Base-by-base conservation (phyloP, 2,797 vertebrate genomes). In the Vespertilio murinus region DNA sequence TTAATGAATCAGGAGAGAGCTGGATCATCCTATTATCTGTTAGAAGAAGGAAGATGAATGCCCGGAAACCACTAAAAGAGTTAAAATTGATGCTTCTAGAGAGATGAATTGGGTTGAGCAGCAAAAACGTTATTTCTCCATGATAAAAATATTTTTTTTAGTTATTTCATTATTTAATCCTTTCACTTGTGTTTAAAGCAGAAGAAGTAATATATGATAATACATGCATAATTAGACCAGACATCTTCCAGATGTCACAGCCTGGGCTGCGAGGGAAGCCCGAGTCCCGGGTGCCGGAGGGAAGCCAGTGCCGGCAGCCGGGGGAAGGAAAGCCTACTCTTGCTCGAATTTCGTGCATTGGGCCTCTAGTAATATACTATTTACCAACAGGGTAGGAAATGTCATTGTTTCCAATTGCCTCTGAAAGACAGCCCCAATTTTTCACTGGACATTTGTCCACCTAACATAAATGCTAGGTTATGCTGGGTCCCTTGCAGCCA, bases 11-110 rank as follows among this genome's bases (percentile, higher is more conserved):
- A 54, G 87, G 42, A 90, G 73, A 78, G 71, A 91, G 82, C 64
- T 83, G 30, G 74, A 65, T 89, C 45, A 90, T 90, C 49, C 65
- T 95, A 80, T 92, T 93, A 88, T 89, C 79, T 93, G 25, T 92
- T 93, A 93, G 33, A 81, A 90, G 77, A 56, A 17, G 52, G 71
- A 65, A 79, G 49, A 42, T 91, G 84, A 80, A 78, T 85, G 59
- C 82, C 67, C 40, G n/a, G 59, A 88, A 92, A 85, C 10, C 30
- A 42, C 64, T 92, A 17, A 73, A 77, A 78, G 78, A 95, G 84
- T 49, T 90, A 94, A 92, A 95, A 77, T 33, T 7, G 38, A 38
- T 79, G 54, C 56, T 90, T 86, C 42, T 88, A 8, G 40, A 65
- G 38, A 88, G 25, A 45, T 47, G 33, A 9, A 40, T 45, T 90